phyloP scores from a whole-genome alignment of 92 coral and sea anemone species.

The Phenganax subtilis region DNA sequence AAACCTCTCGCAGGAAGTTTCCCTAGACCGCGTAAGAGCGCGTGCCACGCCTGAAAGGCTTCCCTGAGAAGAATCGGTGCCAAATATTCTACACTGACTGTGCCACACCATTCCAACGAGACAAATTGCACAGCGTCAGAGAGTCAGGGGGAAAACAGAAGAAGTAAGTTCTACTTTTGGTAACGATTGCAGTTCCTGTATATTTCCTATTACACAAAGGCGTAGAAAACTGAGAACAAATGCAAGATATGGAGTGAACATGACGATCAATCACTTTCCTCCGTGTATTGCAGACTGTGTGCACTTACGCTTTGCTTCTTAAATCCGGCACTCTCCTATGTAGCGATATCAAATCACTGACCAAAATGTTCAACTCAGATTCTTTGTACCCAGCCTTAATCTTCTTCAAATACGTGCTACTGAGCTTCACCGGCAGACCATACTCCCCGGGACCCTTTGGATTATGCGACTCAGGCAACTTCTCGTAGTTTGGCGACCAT shows the following conservation, averaged over 20 bases:
- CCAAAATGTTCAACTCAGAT: constrained; percentile 76
- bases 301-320: constrained; percentile 51
- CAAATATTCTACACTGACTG: no score
- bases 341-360: constrained; percentile 81
- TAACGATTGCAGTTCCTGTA: no score
- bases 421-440: constrained; percentile 49
- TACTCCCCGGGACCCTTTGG: constrained; percentile 88
- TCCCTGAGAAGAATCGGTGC: no score
- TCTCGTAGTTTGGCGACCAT: constrained; percentile 57
- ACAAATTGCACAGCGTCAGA: no score
- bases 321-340: constrained; percentile 71
- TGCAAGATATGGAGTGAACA: neutral
- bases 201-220: neutral
- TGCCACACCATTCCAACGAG: no score
- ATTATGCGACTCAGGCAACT: constrained; percentile 65
- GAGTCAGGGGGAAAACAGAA: no score
- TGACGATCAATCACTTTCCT: neutral
- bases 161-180: no score
- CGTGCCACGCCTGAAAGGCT: neutral
- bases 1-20: neutral
- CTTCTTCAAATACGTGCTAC: constrained; percentile 61
- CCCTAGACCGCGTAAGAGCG: neutral
- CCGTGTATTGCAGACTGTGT: neutral
- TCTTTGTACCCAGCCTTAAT: constrained; percentile 74
- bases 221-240: neutral